phyloP scores from a whole-genome alignment of 1,140 invertebrate genomes.

The Drosophila parvula region DNA sequence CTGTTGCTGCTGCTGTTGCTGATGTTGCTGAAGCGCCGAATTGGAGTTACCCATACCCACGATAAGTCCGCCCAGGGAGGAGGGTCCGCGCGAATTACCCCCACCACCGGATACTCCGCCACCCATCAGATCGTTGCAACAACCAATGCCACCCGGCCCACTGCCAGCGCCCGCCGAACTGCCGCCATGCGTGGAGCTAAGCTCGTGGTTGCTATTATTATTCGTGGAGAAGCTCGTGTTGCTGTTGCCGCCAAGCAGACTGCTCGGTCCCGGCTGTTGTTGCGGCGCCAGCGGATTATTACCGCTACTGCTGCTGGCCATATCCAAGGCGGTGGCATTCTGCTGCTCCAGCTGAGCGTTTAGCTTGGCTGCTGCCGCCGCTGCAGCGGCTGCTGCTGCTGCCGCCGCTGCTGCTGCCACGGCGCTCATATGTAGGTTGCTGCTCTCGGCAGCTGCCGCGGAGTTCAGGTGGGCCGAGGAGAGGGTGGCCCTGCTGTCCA shows the following conservation, averaged over 20 bases:
- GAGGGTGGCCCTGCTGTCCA: constrained; percentile 49
- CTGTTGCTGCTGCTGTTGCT: constrained; percentile 36
- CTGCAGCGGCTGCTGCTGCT: constrained; percentile 64
- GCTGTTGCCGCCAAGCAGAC: constrained; percentile 63
- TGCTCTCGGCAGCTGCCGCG: constrained; percentile 51
- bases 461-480: constrained; percentile 55
- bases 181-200: constrained; percentile 43
- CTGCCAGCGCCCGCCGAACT: constrained; percentile 22
- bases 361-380: constrained; percentile 59
- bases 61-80: neutral
- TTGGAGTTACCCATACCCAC: neutral
- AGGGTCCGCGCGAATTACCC: constrained; percentile 11
- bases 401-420: constrained; percentile 68
- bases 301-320: constrained; percentile 32
- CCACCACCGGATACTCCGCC: constrained; percentile 4
- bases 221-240: constrained; percentile 73
- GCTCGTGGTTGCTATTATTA: constrained; percentile 69
- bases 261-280: constrained; percentile 35
- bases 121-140: constrained; percentile 32
- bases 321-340: constrained; percentile 58
- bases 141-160: constrained; percentile 18
- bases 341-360: constrained; percentile 67
- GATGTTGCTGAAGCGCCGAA: constrained; percentile 22
- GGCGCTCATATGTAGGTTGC: constrained; percentile 64
- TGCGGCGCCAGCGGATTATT: neutral